These are phyloP conservation scores for Eumerus sabulonum DNA, from an alignment of 2,888 invertebrate species.

Conservation along the genomic window DNA sequence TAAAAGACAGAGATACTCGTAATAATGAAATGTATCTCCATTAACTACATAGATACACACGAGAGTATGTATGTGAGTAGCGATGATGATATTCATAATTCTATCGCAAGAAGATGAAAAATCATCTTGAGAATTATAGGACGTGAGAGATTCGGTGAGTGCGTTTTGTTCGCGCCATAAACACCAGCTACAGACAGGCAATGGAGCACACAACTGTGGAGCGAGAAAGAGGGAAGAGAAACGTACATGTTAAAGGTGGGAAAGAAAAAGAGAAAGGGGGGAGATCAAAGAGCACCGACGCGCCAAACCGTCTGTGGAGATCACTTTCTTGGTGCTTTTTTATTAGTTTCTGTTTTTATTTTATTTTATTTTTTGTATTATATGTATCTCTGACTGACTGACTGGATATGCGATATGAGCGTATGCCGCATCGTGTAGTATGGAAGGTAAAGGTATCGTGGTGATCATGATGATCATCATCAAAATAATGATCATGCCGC, in stretches of 20 bases:
- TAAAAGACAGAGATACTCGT: slow-evolving; percentile 13
- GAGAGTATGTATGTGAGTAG: too few relatives aligned
- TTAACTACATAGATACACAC: slow-evolving; percentile 56
- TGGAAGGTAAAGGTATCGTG: slow-evolving; percentile 10
- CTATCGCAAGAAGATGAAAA: slow-evolving; percentile 56
- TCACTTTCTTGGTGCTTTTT: slow-evolving; percentile 52
- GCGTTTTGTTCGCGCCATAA: slow-evolving; percentile 47
- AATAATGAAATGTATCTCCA: slow-evolving; percentile 27
- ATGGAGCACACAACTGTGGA: background rate
- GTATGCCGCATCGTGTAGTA: slow-evolving; percentile 38
- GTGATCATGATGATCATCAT: slow-evolving; percentile 44
- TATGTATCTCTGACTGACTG: slow-evolving; percentile 20
- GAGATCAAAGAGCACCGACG: slow-evolving; percentile 68
- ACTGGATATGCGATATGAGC: slow-evolving; percentile 4
- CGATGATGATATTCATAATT: slow-evolving; percentile 64
- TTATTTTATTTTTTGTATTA: too few relatives aligned
- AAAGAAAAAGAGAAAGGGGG: slow-evolving; percentile 1
- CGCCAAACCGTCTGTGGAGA: slow-evolving; percentile 69
- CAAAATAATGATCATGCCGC: slow-evolving; percentile 8
- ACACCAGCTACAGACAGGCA: slow-evolving; percentile 16
- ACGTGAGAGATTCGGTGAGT: slow-evolving; percentile 68
- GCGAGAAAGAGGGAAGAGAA: too few relatives aligned
- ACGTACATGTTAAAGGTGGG: too few relatives aligned
- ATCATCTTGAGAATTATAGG: slow-evolving; percentile 67
- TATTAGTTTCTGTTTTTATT: background rate